Conservation (phyloP, 2,888 invertebrate genomes). For the Lycia hirtaria region DNA sequence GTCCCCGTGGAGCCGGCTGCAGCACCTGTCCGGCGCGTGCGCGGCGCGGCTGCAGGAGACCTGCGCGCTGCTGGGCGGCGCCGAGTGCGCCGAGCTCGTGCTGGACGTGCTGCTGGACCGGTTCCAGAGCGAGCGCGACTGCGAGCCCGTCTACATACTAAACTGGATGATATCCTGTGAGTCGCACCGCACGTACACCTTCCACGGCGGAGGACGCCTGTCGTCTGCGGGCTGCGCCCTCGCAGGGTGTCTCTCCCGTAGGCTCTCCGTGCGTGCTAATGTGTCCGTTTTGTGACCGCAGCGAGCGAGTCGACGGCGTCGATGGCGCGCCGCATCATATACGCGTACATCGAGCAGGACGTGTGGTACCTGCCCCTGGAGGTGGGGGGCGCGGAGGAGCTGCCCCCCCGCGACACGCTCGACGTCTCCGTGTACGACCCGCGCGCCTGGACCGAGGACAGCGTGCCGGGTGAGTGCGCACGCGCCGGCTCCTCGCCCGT, state of each 20-base stretch:
- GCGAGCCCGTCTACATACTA: constrained; percentile 86
- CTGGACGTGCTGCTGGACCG: constrained; percentile 87
- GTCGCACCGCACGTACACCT: no score
- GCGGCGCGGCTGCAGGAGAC: constrained; percentile 82
- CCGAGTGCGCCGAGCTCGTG: constrained; percentile 83
- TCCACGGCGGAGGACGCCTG: no score
- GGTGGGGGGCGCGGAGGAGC: constrained; percentile 52
- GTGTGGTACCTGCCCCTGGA: constrained; percentile 81
- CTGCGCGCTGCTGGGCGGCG: constrained; percentile 83
- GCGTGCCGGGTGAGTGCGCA: constrained; percentile 67
- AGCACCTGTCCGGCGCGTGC: constrained; percentile 73
- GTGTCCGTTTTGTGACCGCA: constrained; percentile 41
- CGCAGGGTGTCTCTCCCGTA: no score
- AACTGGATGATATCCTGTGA: constrained; percentile 84
- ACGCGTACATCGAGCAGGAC: constrained; percentile 78
- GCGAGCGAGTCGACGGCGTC: constrained; percentile 55
- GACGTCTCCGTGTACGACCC: constrained; percentile 74
- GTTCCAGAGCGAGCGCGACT: constrained; percentile 76
- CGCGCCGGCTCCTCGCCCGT: no score
- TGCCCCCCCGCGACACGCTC: constrained; percentile 59
- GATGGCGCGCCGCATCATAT: constrained; percentile 61
- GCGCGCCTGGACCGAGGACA: constrained; percentile 69
- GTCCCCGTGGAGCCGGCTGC: constrained; percentile 88
- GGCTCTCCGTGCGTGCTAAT: no score
- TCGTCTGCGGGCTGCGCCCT: no score